These are phyloP conservation scores for Magallana ariakensis DNA, from an alignment of 1,140 invertebrate species.

Conservation along the genomic window DNA sequence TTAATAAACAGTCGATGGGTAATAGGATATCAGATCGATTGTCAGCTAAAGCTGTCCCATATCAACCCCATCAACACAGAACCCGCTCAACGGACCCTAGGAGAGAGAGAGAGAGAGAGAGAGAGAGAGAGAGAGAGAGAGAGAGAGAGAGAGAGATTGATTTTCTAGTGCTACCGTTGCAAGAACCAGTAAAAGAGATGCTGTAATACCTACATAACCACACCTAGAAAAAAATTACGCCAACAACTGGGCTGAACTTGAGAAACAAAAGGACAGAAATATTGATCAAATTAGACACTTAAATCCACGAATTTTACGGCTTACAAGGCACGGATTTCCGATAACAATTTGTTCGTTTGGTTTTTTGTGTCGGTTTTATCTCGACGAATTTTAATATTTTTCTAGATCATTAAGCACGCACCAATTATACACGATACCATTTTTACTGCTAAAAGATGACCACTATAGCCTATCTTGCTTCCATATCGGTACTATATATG, in stretches of 20 bases:
- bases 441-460: background rate
- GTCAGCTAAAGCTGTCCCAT: conserved; percentile 4
- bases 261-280: background rate
- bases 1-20: conserved; percentile 9
- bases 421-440: background rate
- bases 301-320: background rate
- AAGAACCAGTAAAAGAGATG: too few species aligned
- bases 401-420: background rate
- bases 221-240: background rate
- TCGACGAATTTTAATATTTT: conserved; percentile 5
- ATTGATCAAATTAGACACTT: conserved; percentile 10
- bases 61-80: background rate
- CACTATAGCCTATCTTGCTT: too few species aligned
- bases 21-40: conserved; percentile 19
- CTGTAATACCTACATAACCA: too few species aligned
- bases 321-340: conserved; percentile 24
- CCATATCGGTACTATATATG: too few species aligned
- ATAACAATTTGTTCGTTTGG: conserved; percentile 24
- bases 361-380: conserved; percentile 22
- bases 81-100: background rate
- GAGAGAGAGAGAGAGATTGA: too few species aligned
- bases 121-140: too few species aligned
- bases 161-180: too few species aligned
- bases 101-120: background rate
- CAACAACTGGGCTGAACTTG: background rate